Base-by-base conservation (phyloP, 2,797 vertebrate species). In the Antrozous pallidus region DNA sequence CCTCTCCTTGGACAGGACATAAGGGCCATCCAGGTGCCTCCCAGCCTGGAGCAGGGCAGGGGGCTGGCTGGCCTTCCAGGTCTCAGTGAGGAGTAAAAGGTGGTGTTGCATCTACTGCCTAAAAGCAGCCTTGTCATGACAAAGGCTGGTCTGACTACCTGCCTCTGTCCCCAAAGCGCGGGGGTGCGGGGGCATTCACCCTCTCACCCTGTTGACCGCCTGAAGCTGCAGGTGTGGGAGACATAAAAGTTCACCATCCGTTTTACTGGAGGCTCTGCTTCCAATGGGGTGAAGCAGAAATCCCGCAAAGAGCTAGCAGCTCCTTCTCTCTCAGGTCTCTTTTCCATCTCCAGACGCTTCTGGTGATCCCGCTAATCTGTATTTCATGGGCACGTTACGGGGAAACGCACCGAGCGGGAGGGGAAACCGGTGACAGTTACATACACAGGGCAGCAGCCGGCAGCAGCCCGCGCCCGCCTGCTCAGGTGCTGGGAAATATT, bases 331-430 rank as follows among this genome's bases (percentile, higher is more conserved):
- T 94, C 93, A 93, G 96, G 88, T 93, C 96, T 96, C 5, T 96
- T 97, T 97, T 96, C 94, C 95, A 54, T 96, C 97, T 96, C 97
- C 94, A 97, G 95, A 97, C 95, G 83, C 95, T 97, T 96, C 28
- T 95, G 97, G 97, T 97, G 97, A 97, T 97, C 98, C 97, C 94
- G 97, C 96, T 98, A 95, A 98, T 98, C 97, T 98, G 98, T 98
- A 98, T 98, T 98, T 98, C 98, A 97, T 97, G 97, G 97, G 97
- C 96, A 95, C 61, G 80, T 97, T 97, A 97, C 93, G 96, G 96
- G 98, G 92, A 90, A 96, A 97, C 97, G 90, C 97, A 94, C 95
- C 94, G 88, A 88, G 89, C 38, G 95, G 97, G 85, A 96, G 91
- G 95, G 83, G 94, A 97, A 98, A 93, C 95, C 93, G 93, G 97